Percentiles rank a stretch among this genome's conserved stretches.
Conservation (phyloP, 2,113 vertebrate genomes). For the Platichthys flesus region DNA sequence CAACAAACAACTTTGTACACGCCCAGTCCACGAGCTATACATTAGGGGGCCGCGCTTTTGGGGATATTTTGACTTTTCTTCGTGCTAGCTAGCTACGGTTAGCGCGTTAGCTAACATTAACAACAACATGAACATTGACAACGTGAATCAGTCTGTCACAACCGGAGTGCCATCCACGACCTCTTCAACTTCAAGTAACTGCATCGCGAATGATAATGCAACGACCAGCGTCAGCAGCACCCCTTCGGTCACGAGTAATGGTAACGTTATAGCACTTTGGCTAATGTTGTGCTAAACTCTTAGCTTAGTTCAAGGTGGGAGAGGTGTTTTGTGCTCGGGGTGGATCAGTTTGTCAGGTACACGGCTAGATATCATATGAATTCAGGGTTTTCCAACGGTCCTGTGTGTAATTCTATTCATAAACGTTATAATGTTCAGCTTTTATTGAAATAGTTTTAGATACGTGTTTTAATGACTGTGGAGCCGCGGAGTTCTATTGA, state of each 20-base stretch:
- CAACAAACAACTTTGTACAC: neutral
- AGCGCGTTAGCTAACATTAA: conserved; percentile 46
- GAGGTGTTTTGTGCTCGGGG: neutral
- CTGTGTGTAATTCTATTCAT: neutral
- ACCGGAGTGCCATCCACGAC: conserved; percentile 74
- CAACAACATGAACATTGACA: conserved; percentile 79
- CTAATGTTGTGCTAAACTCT: neutral
- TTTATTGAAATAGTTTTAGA: neutral
- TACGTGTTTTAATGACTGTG: neutral
- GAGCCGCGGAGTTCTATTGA: neutral
- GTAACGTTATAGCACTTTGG: conserved; percentile 56
- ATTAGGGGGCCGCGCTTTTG: neutral
- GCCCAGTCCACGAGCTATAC: neutral
- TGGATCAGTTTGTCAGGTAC: neutral
- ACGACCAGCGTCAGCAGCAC: conserved; percentile 72
- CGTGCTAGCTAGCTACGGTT: conserved; percentile 50
- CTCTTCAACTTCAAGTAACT: conserved; percentile 79
- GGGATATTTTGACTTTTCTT: conserved; percentile 2
- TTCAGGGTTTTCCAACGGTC: neutral
- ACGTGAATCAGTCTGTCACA: conserved; percentile 73
- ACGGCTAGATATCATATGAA: neutral
- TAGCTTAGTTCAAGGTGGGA: neutral
- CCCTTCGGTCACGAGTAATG: conserved; percentile 72
- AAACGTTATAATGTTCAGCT: neutral
- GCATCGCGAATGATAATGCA: conserved; percentile 75